Conservation (phyloP, 2,888 invertebrate genomes). For the Syrista parreyssii region DNA sequence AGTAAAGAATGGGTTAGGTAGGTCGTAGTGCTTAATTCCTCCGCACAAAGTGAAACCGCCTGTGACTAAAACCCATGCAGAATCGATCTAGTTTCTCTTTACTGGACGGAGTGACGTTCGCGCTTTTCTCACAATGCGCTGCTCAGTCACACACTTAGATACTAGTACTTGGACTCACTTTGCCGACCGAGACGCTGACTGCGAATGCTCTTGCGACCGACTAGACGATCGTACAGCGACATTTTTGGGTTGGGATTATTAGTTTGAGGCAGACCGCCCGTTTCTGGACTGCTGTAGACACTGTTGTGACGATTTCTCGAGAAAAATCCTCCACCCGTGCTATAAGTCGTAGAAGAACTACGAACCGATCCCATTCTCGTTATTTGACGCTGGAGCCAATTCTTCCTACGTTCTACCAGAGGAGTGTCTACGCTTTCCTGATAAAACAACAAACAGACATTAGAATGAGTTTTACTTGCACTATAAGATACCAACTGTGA, state of each 20-base stretch:
- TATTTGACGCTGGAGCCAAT: slow-evolving; percentile 89
- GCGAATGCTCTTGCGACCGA: slow-evolving; percentile 83
- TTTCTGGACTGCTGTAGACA: slow-evolving; percentile 72
- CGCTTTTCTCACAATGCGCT: background rate
- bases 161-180: slow-evolving; percentile 66
- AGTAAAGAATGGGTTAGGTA: slow-evolving; percentile 11
- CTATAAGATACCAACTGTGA: background rate
- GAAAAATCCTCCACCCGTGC: slow-evolving; percentile 80
- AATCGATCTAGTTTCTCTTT: slow-evolving; percentile 5
- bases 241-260: slow-evolving; percentile 73
- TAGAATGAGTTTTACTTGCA: background rate
- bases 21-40: background rate
- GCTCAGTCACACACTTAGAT: background rate
- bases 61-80: slow-evolving; percentile 6
- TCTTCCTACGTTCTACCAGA: slow-evolving; percentile 85
- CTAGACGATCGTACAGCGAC: slow-evolving; percentile 85
- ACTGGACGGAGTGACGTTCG: background rate
- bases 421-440: slow-evolving; percentile 93
- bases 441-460: slow-evolving; percentile 13
- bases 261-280: slow-evolving; percentile 59
- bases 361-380: slow-evolving; percentile 88
- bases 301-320: slow-evolving; percentile 83
- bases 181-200: slow-evolving; percentile 77
- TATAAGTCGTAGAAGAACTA: slow-evolving; percentile 87
- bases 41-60: background rate